These are phyloP conservation scores for Caenorhabditis briggsae DNA, from an alignment of 1,140 invertebrate genomes.

Conservation along the genomic window DNA sequence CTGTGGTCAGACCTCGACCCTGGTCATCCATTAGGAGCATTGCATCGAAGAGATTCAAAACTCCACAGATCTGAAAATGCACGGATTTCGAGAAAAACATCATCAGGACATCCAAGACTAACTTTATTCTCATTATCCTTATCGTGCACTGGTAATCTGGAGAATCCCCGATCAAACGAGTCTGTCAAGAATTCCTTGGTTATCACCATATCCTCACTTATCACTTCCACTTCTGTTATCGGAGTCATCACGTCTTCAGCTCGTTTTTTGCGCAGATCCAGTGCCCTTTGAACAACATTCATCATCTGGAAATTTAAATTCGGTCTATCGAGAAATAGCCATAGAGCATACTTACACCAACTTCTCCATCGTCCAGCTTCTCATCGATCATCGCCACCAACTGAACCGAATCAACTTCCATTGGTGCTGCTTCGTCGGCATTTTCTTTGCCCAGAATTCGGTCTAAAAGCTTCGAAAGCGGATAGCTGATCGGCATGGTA, in stretches of 20 bases:
- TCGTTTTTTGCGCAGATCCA: conserved; percentile 13
- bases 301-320: conserved; percentile 11
- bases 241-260: conserved; percentile 5
- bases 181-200: neutral
- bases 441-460: neutral
- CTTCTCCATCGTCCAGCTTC: neutral
- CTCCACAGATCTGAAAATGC: neutral
- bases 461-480: neutral
- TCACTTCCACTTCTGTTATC: conserved; percentile 8
- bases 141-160: conserved; percentile 20
- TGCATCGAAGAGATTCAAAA: neutral
- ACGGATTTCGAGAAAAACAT: no score
- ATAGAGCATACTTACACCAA: neutral
- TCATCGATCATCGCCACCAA: neutral
- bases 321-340: neutral
- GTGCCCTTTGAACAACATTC: neutral
- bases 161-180: neutral
- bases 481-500: neutral
- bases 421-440: neutral
- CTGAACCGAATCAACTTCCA: neutral
- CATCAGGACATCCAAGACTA: neutral
- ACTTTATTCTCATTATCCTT: conserved; percentile 10
- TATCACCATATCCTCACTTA: neutral
- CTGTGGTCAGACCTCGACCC: neutral
- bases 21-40: conserved; percentile 38